Conservation (phyloP, 2,113 vertebrate species). For the Cervus canadensis region DNA sequence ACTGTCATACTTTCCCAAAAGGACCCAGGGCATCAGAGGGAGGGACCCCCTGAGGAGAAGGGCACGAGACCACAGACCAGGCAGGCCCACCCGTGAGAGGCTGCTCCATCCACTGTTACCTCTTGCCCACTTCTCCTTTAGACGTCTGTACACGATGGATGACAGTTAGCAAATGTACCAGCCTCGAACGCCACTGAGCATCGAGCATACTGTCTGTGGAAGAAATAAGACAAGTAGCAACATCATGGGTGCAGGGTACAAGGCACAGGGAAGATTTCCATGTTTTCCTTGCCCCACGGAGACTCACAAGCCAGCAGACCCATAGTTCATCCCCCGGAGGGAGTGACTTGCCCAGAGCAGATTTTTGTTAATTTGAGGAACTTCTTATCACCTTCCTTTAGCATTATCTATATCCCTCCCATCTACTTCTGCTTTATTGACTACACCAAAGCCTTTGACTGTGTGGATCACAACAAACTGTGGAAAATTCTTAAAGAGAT, state of each 20-base stretch:
- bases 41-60: not conserved
- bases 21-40: not conserved
- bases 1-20: not conserved
- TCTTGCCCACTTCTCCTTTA: not conserved
- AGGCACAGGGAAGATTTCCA: not conserved
- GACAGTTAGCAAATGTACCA: not conserved
- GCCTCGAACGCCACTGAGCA: not conserved
- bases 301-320: not conserved
- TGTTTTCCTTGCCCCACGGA: not conserved
- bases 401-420: not conserved
- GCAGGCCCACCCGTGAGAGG: not conserved
- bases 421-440: not conserved
- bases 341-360: not conserved
- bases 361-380: not conserved
- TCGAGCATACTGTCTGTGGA: not conserved
- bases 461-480: not conserved
- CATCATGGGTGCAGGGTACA: not conserved
- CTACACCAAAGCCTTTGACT: not conserved
- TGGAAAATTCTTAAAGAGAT: not conserved
- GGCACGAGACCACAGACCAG: not conserved
- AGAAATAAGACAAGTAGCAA: not conserved
- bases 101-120: not conserved
- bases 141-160: not conserved
- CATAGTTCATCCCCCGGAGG: not conserved
- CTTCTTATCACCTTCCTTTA: not conserved